Base-by-base conservation (phyloP, 2,888 invertebrate species). In the Pseudococcus viburni region DNA sequence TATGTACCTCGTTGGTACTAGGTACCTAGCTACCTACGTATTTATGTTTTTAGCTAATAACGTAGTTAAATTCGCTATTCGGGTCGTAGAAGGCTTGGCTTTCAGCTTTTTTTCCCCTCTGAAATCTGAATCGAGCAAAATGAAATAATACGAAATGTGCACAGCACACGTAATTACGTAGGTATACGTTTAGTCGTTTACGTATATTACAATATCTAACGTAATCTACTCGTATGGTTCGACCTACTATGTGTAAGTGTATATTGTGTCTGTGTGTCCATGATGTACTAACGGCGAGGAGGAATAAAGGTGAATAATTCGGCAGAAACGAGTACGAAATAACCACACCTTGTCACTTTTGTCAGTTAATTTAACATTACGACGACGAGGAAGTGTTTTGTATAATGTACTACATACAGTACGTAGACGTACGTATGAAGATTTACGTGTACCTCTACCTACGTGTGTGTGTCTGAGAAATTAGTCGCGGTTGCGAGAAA, bases 401-500 rank as follows among this genome's bases (percentile, higher is more conserved):
- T 39, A 39, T 6, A 48, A 55, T 17, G 55, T 55, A 51, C 15
- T 51, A 48, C 51, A 4, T 51, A 51, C 51, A 15, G 48, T 51
- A 51, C 1, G 26, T 33, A 33, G 26, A 33, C 26, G 1, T 33
- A 33, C 26, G 26, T 33, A 33, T 3, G 26, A 33, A 33, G 26
- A 33, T 33, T 1, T 33, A 33, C 1, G 26, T 33, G 3, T 33
- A 33, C 26, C 1, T 33, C 1, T 33, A 33, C 3, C 26, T 33
- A 33, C 26, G 26, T 33, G 26, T 51, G 26, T 33, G 26, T 51
- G 17, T 2, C 17, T 17, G n/a, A 55, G 55, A 55, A 55, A 55
- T 55, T 55, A 55, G 55, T 55, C 55, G 55, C 55, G 55, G n/a
- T 55, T 55, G n/a, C n/a, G 15, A 55, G 55, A 55, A 51, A 51